Base-by-base conservation (phyloP, 2,888 invertebrate species). In the Argyresthia goedartella region DNA sequence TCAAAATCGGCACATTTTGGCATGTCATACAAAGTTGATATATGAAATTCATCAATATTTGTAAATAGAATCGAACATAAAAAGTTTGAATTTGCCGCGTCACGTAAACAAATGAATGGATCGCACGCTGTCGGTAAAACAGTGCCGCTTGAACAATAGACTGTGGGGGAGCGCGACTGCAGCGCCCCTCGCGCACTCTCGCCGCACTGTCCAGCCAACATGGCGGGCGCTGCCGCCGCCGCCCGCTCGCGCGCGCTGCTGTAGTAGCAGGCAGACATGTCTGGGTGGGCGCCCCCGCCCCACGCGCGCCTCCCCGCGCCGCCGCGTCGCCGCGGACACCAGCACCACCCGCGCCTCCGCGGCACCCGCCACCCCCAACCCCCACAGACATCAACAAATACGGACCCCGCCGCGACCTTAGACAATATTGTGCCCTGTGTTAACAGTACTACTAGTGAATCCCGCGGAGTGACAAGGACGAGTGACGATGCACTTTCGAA, bases 341-440 rank as follows among this genome's bases (percentile, higher is more conserved):
- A 92, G 79, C 92, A 92, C 81, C 92, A 92, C 85, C 92, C 92
- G 71, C 90, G 92, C 58, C 89, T 91, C 70, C 77, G 89, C 69
- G 89, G 89, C 61, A 82, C 87, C 62, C 87, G 90, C 56, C 76
- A 76, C 54, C 88, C 89, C 69, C 87, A 88, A 66, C 86, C 88
- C 66, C 74, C 78, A 57, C 60, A 69, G 57, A 54, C 62, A 58
- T 50, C 57, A 50, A 69, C 70, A 67, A 10, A 16, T 45, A 13
- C 33, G n/a, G 15, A 69, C 52, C 36, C 36, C 36, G 9, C 8
- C 9, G 79, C 76, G 73, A n/a, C n/a, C n/a, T n/a, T n/a, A n/a
- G n/a, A n/a, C n/a, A n/a, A 80, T 82, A 78, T 81, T 79, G 85
- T 78, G 85, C 86, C 79, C 81, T 88, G 75, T 87, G 87, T 80